A percentile compares a stretch with the other conserved stretches of the same genome.
Evolutionary conservation across 2,797 vertebrate species (phyloP).

Genomic region (Diplodus sargus): DNA sequence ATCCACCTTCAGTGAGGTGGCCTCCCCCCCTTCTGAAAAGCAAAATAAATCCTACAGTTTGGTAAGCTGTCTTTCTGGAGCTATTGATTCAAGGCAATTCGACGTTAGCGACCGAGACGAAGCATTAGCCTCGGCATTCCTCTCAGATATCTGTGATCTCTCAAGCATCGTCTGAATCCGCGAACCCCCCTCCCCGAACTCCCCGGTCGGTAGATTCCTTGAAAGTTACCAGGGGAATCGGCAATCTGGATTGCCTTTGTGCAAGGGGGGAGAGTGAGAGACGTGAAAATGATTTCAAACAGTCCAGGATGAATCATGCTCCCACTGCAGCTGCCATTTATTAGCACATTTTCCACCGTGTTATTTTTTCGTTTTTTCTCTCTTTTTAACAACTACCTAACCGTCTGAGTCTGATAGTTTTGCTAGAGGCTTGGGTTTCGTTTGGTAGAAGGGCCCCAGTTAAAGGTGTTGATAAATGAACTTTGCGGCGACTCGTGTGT

Average conservation of each 20-base stretch:
- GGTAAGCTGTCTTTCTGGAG: constrained; percentile 3
- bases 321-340: constrained; percentile 70
- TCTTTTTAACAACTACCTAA: constrained; percentile 41
- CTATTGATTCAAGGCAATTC: constrained; percentile 32
- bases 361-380: neutral
- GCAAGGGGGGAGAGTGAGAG: constrained; percentile 64
- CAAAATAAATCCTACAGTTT: constrained; percentile 11
- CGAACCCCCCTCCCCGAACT: constrained; percentile 43
- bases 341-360: constrained; percentile 65
- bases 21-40: neutral
- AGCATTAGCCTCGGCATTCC: constrained; percentile 33
- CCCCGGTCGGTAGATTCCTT: constrained; percentile 68
- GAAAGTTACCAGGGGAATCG: constrained; percentile 76
- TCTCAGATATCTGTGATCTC: constrained; percentile 63
- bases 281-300: constrained; percentile 81
- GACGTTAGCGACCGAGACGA: constrained; percentile 17
- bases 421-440: constrained; percentile 29
- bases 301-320: constrained; percentile 76
- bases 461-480: constrained; percentile 52
- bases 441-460: constrained; percentile 44
- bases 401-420: constrained; percentile 34
- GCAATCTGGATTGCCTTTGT: constrained; percentile 78
- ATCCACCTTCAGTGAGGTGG: neutral
- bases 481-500: constrained; percentile 30
- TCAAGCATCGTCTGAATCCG: constrained; percentile 59